A percentile compares a stretch with the other conserved stretches of the same genome.
Evolutionary conservation across 2,888 invertebrate genomes (phyloP).

Genomic region (Elaeidobius kamerunicus): DNA sequence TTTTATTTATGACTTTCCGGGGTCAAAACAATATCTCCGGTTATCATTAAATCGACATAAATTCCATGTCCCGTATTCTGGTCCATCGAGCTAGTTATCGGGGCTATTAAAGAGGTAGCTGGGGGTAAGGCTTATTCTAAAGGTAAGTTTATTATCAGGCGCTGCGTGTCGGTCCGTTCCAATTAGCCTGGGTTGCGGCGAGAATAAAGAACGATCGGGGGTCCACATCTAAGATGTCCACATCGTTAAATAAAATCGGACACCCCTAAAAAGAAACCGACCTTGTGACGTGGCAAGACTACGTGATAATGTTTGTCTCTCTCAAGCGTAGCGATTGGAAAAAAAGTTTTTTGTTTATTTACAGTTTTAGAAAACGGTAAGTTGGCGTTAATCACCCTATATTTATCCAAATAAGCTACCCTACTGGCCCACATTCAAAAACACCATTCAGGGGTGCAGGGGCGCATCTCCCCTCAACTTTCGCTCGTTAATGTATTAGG

Average conservation of each 20-base stretch:
- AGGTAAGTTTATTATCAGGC: slow-evolving; percentile 45
- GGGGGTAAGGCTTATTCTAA: slow-evolving; percentile 37
- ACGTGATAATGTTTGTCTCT: slow-evolving; percentile 10
- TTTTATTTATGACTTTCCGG: too few species aligned
- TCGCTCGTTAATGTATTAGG: slow-evolving; percentile 27
- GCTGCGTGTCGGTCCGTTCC: slow-evolving; percentile 51
- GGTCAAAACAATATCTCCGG: too few species aligned
- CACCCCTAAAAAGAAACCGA: slow-evolving; percentile 15
- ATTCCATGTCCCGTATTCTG: too few species aligned
- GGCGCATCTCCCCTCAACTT: slow-evolving; percentile 6
- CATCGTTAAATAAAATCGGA: slow-evolving; percentile 24
- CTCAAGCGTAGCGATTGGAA: too few species aligned
- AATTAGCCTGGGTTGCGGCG: slow-evolving; percentile 59
- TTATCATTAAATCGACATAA: too few species aligned
- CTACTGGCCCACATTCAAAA: slow-evolving; percentile 9
- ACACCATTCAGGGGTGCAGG: too few species aligned
- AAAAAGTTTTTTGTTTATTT: too few species aligned
- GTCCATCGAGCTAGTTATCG: slow-evolving; percentile 14
- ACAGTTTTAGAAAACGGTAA: too few species aligned
- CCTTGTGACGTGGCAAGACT: slow-evolving; percentile 18
- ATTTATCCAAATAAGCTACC: too few species aligned
- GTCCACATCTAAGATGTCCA: slow-evolving; percentile 22
- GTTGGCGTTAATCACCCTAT: too few species aligned
- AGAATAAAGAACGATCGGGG: slow-evolving; percentile 40
- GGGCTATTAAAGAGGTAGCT: too few species aligned